Percentiles rank a stretch among this genome's conserved stretches.
phyloP scores from a whole-genome alignment of 2,888 invertebrate genomes.

The Horisme vitalbata region DNA sequence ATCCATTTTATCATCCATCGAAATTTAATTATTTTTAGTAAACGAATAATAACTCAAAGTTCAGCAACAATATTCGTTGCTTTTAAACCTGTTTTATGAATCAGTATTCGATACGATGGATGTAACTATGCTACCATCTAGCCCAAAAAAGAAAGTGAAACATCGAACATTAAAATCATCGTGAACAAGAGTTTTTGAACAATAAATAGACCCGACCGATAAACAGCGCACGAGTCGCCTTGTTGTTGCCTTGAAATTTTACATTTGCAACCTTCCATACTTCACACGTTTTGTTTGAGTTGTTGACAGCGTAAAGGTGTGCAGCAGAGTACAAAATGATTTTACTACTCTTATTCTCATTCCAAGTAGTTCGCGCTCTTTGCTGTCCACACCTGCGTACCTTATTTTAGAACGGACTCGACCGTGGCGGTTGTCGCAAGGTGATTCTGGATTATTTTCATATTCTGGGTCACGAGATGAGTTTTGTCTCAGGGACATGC shows the following conservation, averaged over 20 bases:
- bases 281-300: constrained; percentile 36
- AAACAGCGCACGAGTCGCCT: constrained; percentile 37
- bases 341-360: constrained; percentile 35
- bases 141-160: constrained; percentile 40
- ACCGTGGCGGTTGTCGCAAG: constrained; percentile 69
- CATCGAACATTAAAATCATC: constrained; percentile 29
- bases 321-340: constrained; percentile 12
- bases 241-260: constrained; percentile 43
- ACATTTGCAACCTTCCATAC: constrained; percentile 43
- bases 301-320: constrained; percentile 42
- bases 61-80: constrained; percentile 2
- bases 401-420: constrained; percentile 71
- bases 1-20: constrained; percentile 14
- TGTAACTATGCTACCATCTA: constrained; percentile 10
- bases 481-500: constrained; percentile 74
- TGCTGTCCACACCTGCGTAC: constrained; percentile 69
- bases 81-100: constrained; percentile 2
- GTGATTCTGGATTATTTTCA: constrained; percentile 77
- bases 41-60: too few relatives aligned
- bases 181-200: constrained; percentile 28
- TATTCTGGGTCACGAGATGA: constrained; percentile 73
- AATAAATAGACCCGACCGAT: constrained; percentile 37
- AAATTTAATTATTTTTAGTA: too few relatives aligned
- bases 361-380: constrained; percentile 54
- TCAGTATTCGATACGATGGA: too few relatives aligned